phyloP scores from a whole-genome alignment of 2,797 vertebrate species.

The Morus bassanus region DNA sequence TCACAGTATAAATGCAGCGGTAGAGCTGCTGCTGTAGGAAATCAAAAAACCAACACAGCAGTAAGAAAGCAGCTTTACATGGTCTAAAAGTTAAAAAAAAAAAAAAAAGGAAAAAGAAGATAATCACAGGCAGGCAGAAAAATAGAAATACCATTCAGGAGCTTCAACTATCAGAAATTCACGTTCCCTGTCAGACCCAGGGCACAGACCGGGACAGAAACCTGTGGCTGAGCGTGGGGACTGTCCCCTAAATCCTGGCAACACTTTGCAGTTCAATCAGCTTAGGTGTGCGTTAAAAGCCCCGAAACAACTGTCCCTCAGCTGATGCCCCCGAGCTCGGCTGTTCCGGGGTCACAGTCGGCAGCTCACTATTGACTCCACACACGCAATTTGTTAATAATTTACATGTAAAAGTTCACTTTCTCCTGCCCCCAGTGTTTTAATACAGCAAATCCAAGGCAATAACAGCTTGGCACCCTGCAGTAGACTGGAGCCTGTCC shows the following conservation, averaged over 20 bases:
- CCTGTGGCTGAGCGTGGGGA: rapidly evolving
- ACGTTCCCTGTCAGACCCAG: not conserved
- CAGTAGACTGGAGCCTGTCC: not conserved
- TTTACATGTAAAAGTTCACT: not conserved
- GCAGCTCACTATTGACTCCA: not conserved
- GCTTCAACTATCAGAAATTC: not conserved
- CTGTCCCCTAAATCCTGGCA: not conserved
- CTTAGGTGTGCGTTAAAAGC: not conserved
- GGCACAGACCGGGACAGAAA: not conserved
- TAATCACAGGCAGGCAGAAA: not conserved
- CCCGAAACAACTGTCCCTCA: not conserved
- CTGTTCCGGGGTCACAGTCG: not conserved
- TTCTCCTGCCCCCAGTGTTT: not conserved
- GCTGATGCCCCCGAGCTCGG: rapidly evolving
- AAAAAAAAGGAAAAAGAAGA: not conserved
- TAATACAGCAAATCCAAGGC: not conserved
- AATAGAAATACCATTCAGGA: not conserved
- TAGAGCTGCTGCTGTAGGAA: not conserved
- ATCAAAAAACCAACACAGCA: not conserved
- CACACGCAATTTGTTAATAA: not conserved
- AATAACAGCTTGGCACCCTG: not conserved
- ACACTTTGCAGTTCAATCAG: not conserved
- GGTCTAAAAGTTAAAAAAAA: not conserved
- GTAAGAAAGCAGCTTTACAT: not conserved
- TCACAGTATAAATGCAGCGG: not conserved